A percentile compares a stretch with the other conserved stretches of the same genome.
Conservation (phyloP, 1,140 invertebrate species). For the Aleiodes sp. region DNA sequence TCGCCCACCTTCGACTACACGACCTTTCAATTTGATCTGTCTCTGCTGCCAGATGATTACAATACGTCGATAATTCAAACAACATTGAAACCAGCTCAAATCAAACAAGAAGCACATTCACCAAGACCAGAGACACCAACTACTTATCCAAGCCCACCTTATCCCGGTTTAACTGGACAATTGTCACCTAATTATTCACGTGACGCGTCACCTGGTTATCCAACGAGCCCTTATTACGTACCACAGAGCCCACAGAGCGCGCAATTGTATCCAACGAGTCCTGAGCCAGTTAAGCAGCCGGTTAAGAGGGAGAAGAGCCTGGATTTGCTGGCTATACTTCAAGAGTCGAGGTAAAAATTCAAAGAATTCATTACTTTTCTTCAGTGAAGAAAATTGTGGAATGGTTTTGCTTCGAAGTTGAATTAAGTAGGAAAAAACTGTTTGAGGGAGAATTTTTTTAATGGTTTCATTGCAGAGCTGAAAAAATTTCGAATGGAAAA, state of each 20-base stretch:
- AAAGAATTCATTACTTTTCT: too few species aligned
- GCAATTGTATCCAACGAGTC: constrained; percentile 68
- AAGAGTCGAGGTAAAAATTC: constrained; percentile 60
- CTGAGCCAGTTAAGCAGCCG: constrained; percentile 58
- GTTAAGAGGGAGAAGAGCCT: constrained; percentile 67
- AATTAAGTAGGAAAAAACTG: too few species aligned
- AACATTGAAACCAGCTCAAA: constrained; percentile 53
- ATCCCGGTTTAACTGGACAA: constrained; percentile 66
- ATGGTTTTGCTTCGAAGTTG: too few species aligned
- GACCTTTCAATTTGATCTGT: constrained; percentile 77
- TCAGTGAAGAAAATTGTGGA: too few species aligned
- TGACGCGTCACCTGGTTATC: constrained; percentile 70
- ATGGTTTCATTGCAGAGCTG: too few species aligned
- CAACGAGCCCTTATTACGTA: constrained; percentile 69
- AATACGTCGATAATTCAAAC: constrained; percentile 52
- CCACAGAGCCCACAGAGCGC: constrained; percentile 63
- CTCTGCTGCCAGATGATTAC: constrained; percentile 73
- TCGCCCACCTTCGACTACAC: constrained; percentile 76
- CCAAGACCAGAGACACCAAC: constrained; percentile 58
- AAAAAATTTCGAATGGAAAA: too few species aligned
- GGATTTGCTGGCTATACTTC: constrained; percentile 63
- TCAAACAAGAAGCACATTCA: constrained; percentile 60
- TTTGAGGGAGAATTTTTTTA: too few species aligned
- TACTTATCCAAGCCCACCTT: constrained; percentile 69
- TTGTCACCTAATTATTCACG: constrained; percentile 68